Percentiles rank a stretch among this genome's conserved stretches.
phyloP scores from a whole-genome alignment of 2,888 invertebrate species.

The Megaustenia siamemsis region DNA sequence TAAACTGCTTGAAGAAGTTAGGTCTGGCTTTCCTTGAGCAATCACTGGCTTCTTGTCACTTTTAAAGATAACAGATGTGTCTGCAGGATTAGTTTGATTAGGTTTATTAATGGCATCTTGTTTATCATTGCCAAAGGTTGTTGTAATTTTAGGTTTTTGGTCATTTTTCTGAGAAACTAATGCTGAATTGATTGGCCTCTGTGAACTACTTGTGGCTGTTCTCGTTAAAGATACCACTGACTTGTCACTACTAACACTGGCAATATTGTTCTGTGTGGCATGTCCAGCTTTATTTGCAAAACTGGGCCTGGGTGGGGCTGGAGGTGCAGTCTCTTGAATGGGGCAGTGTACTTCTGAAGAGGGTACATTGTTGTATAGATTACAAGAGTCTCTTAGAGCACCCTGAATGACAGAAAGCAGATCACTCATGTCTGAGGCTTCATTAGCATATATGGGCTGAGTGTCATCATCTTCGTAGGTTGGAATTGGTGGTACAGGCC shows the following conservation, averaged over 20 bases:
- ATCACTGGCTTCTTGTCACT: not conserved
- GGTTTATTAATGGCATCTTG: not conserved
- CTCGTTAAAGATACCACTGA: not conserved
- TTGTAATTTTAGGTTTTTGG: not conserved
- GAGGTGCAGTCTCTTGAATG: constrained; percentile 48
- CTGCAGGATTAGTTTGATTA: not conserved
- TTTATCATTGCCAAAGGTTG: not conserved
- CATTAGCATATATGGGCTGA: constrained; percentile 51
- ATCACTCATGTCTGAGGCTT: constrained; percentile 45
- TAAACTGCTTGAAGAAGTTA: constrained; percentile 20
- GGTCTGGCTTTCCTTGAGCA: not conserved
- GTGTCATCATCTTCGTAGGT: constrained; percentile 50
- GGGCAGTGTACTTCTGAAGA: constrained; percentile 1
- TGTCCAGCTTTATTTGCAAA: not conserved
- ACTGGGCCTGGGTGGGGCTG: constrained; percentile 40
- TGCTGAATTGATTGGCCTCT: not conserved
- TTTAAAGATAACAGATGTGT: not conserved
- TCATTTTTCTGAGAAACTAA: constrained; percentile 3
- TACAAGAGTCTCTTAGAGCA: constrained; percentile 35
- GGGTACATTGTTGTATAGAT: constrained; percentile 47
- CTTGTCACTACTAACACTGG: not conserved
- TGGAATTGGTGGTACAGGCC: constrained; percentile 46
- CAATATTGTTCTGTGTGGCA: not conserved
- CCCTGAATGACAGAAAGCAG: constrained; percentile 41
- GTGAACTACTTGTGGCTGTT: not conserved